phyloP scores from a whole-genome alignment of 2,113 vertebrate genomes.

The Lophius piscatorius region DNA sequence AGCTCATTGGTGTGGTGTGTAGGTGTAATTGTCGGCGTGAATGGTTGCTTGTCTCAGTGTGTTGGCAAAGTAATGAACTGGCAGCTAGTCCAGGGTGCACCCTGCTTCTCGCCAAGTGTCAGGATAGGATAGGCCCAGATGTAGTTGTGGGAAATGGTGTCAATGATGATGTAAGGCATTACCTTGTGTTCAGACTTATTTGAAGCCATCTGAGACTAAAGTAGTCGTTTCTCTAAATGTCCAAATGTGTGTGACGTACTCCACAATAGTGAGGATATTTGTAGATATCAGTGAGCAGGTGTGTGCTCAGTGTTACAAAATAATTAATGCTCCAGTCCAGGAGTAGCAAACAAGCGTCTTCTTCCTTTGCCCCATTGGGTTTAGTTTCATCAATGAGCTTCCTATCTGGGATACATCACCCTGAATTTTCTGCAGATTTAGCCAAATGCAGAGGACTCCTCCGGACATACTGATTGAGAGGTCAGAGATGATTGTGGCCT shows the following conservation, averaged over 20 bases:
- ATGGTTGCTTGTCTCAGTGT: no score
- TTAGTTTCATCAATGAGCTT: no score
- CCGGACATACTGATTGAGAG: slow-evolving; percentile 33
- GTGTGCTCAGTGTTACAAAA: not conserved
- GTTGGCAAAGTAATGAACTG: no score
- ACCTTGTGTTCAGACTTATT: no score
- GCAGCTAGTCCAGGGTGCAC: no score
- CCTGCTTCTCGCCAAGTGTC: no score
- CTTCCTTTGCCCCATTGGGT: not conserved
- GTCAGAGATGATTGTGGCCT: slow-evolving; percentile 1
- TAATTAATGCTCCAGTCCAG: not conserved
- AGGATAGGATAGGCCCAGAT: no score
- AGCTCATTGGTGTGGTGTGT: no score
- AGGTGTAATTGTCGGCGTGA: no score
- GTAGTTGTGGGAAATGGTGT: no score
- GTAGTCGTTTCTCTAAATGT: not conserved
- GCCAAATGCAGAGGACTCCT: not conserved
- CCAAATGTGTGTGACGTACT: not conserved
- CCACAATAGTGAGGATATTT: not conserved
- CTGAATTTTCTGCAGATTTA: not conserved
- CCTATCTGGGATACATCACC: slow-evolving; percentile 11
- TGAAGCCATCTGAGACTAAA: slow-evolving; percentile 5
- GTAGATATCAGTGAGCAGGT: no score
- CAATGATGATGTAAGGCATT: no score
- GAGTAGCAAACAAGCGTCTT: not conserved